A percentile compares a stretch with the other conserved stretches of the same genome.
Conservation (phyloP, 92 coral and sea anemone genomes). For the Palythoa grandiflora region DNA sequence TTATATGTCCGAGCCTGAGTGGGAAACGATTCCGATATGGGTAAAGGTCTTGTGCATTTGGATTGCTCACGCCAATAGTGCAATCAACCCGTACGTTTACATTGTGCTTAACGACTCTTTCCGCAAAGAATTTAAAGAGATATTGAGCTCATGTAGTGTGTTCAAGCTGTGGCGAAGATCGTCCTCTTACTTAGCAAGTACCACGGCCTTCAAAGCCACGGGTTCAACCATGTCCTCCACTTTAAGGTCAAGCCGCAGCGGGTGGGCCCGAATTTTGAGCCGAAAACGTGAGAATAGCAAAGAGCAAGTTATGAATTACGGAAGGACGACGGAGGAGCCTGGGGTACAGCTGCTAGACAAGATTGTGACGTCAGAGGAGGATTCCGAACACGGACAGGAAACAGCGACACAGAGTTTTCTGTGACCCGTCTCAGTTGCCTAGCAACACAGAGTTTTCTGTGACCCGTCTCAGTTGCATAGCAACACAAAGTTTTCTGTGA, state of each 20-base stretch:
- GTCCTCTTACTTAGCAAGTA: conserved; percentile 9
- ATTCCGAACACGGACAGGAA: neutral
- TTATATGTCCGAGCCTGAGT: conserved; percentile 29
- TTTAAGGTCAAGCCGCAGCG: conserved; percentile 5
- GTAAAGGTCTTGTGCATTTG: conserved; percentile 29
- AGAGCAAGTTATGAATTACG: conserved; percentile 5
- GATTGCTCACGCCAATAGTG: conserved; percentile 57
- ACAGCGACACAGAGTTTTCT: conserved; percentile 24
- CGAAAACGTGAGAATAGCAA: conserved; percentile 34
- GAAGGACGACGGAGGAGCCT: conserved; percentile 36
- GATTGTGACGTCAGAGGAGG: conserved; percentile 17
- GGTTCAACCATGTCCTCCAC: conserved; percentile 14
- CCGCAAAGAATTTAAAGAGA: conserved; percentile 47
- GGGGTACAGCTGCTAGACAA: conserved; percentile 22
- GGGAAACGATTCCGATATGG: neutral
- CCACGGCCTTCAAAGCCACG: conserved; percentile 25
- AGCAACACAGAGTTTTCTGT: too few relatives aligned
- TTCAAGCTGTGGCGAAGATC: conserved; percentile 37
- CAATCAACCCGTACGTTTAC: conserved; percentile 55
- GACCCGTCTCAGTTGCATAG: neutral
- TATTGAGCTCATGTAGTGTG: conserved; percentile 13
- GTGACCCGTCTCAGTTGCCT: neutral
- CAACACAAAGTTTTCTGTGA: neutral
- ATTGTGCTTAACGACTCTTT: conserved; percentile 48
- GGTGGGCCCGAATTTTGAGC: neutral